Evolutionary conservation across 2,797 vertebrate species (phyloP), one percentile per base, ranked within the genome.

Genomic region (Diceros bicornis): DNA sequence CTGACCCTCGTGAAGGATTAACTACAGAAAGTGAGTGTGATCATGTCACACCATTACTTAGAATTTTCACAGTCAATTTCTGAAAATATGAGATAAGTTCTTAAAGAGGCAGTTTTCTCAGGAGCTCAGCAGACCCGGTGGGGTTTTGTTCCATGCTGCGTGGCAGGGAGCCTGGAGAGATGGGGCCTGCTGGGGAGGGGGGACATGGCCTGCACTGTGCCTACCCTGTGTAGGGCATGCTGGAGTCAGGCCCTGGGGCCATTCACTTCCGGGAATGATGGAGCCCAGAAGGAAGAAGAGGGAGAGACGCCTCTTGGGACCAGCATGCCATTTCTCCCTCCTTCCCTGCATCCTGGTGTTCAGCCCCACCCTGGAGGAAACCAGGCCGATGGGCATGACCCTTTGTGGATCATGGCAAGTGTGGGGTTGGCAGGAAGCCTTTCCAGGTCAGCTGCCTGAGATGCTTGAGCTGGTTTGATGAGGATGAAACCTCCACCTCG

Each of bases 21-120:
- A 99, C 99, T 98, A 99, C 98, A 98, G 99, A 99, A 99, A 99
- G 99, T 98, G 98, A 99, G 98, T 98, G 98, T 98, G 99, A 99
- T 99, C 98, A 98, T 99, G 99, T 99, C 99, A 98, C 98, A 98
- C 98, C 98, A 98, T 98, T 98, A 99, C 99, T 99, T 99, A 98
- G 98, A 98, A 98, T 99, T 99, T 99, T 99, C 98, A 98, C 99
- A 99, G 99, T 99, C 98, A 98, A 98, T 98, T 98, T 99, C 98
- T 99, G 98, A 98, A 98, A 98, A 98, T 98, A 98, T 98, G 98
- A 98, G 98, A 98, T 98, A 98, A 98, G 91, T 98, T 98, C 98
- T 98, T 98, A 98, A 98, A 99, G 98, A 98, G 98, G 97, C 98
- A 97, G 98, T 95, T 97, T 78, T 98, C 98, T 96, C 97, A 75